A percentile compares a stretch with the other conserved stretches of the same genome.
These are phyloP conservation scores for Schizopygopsis malacanthus DNA, from an alignment of 2,797 vertebrate species.

Conservation along the genomic window DNA sequence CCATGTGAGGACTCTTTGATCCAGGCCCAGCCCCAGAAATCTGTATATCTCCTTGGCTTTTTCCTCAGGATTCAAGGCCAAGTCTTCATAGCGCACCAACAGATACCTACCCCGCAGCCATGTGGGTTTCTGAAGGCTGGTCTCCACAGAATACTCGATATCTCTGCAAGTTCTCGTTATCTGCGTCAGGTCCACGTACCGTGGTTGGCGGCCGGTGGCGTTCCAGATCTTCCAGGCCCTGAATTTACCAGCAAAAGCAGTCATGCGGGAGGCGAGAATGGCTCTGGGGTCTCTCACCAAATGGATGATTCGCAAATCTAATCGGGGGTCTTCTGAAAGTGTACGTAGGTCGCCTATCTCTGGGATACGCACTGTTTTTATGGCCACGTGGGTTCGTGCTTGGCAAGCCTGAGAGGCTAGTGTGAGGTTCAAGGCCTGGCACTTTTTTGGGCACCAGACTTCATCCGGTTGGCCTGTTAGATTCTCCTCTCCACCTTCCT, in stretches of 20 bases:
- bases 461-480: constrained; percentile 68
- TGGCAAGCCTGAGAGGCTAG: constrained; percentile 74
- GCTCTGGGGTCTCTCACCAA: constrained; percentile 84
- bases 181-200: constrained; percentile 78
- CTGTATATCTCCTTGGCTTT: constrained; percentile 77
- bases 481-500: constrained; percentile 48
- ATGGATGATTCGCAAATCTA: constrained; percentile 83
- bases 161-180: constrained; percentile 81
- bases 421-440: constrained; percentile 78
- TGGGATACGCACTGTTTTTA: constrained; percentile 81
- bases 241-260: constrained; percentile 78
- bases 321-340: constrained; percentile 80
- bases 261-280: constrained; percentile 80
- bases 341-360: constrained; percentile 76
- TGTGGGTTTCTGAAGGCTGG: constrained; percentile 71
- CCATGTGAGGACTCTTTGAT: constrained; percentile 74
- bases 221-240: constrained; percentile 85
- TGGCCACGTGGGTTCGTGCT: constrained; percentile 72
- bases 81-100: constrained; percentile 83
- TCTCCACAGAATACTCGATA: constrained; percentile 76
- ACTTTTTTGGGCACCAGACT: constrained; percentile 79
- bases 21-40: constrained; percentile 77
- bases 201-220: constrained; percentile 77
- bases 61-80: constrained; percentile 76
- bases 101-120: constrained; percentile 83